These are phyloP conservation scores for Onchidella celtica DNA, from an alignment of 2,888 invertebrate genomes.

Conservation along the genomic window DNA sequence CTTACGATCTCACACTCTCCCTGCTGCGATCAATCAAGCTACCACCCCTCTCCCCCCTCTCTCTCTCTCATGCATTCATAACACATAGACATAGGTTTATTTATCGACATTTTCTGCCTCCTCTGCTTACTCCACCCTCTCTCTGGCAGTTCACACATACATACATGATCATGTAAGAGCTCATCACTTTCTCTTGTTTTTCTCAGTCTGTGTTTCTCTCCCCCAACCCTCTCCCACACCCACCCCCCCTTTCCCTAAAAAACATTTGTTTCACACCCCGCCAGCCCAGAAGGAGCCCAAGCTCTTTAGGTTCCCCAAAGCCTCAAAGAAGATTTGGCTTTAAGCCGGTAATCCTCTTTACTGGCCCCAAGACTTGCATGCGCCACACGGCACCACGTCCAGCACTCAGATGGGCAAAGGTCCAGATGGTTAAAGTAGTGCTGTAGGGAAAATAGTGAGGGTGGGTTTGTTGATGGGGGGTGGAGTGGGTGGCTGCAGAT, in stretches of 20 bases:
- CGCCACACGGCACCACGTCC: background rate
- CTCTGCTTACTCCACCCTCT: background rate
- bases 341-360: constrained; percentile 10
- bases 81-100: background rate
- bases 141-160: too few relatives aligned
- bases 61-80: background rate
- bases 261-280: background rate
- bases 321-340: background rate
- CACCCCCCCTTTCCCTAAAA: background rate
- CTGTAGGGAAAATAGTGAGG: background rate
- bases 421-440: background rate
- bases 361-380: constrained; percentile 7
- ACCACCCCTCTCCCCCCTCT: background rate
- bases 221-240: too few relatives aligned
- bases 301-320: constrained; percentile 15
- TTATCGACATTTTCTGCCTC: background rate
- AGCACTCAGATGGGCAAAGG: background rate
- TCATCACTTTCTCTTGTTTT: background rate
- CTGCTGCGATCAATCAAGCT: too few relatives aligned
- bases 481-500: too few relatives aligned
- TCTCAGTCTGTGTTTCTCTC: background rate
- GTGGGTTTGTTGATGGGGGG: too few relatives aligned
- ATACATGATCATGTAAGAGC: too few relatives aligned
- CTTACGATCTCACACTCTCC: too few relatives aligned
- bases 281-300: background rate